Evolutionary conservation across 53 echinoderm and acorn worm genomes (phyloP).

Genomic region (Stichopus horrens): DNA sequence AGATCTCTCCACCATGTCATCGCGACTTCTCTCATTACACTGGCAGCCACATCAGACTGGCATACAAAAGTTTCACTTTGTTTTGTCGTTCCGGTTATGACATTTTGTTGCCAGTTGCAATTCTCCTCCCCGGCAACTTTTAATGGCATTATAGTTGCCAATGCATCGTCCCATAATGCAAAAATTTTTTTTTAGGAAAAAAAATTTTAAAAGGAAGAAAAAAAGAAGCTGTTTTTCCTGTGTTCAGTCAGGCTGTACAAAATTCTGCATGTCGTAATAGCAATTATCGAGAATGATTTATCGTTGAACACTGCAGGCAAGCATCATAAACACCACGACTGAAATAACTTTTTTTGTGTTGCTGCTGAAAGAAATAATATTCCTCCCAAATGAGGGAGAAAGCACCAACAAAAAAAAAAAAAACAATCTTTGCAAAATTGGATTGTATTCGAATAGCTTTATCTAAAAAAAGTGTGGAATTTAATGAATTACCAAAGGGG

Average conservation of each 20-base stretch:
- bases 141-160: too few relatives aligned
- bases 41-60: too few relatives aligned
- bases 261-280: slow-evolving; percentile 5
- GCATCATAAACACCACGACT: not conserved
- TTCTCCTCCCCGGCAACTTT: too few relatives aligned
- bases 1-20: not conserved
- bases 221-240: slow-evolving; percentile 5
- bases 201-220: not conserved
- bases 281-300: slow-evolving; percentile 6
- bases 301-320: slow-evolving; percentile 8
- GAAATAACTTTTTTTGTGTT: not conserved
- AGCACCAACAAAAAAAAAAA: not conserved
- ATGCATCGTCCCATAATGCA: too few relatives aligned
- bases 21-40: not conserved
- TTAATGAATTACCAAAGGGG: not conserved
- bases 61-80: too few relatives aligned
- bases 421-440: not conserved
- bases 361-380: not conserved
- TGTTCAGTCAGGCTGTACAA: not conserved
- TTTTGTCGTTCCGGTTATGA: too few relatives aligned
- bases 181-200: too few relatives aligned
- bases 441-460: not conserved
- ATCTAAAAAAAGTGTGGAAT: not conserved
- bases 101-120: too few relatives aligned
- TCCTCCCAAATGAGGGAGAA: too few relatives aligned